Evolutionary conservation across 1,140 invertebrate genomes (phyloP).

Genomic region (Doryteuthis pealeii): DNA sequence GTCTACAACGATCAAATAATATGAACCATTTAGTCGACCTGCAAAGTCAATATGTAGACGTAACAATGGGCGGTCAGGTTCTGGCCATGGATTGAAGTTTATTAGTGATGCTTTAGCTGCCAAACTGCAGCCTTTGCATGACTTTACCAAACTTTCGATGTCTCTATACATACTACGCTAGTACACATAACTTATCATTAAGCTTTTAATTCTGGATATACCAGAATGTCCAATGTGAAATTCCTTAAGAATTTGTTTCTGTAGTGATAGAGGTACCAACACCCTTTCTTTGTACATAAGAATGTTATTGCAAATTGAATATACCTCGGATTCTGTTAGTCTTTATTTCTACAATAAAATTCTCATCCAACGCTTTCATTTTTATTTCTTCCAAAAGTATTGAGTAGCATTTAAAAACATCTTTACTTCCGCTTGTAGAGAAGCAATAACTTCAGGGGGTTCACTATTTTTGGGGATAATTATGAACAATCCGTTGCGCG

Average conservation of each 20-base stretch:
- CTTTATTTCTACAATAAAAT: slow-evolving; percentile 3
- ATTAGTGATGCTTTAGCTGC: slow-evolving; percentile 24
- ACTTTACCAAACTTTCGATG: slow-evolving; percentile 56
- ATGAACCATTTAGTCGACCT: slow-evolving; percentile 21
- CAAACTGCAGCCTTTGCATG: slow-evolving; percentile 55
- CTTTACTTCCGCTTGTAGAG: slow-evolving; percentile 9
- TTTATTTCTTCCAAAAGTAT: slow-evolving; percentile 13
- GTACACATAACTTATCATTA: slow-evolving; percentile 63
- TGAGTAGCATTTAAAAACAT: slow-evolving; percentile 2
- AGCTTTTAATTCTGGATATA: slow-evolving; percentile 64
- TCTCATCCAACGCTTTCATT: slow-evolving; percentile 5
- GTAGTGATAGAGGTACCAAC: slow-evolving; percentile 58
- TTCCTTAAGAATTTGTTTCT: slow-evolving; percentile 49
- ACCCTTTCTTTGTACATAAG: slow-evolving; percentile 30
- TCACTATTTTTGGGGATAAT: slow-evolving; percentile 13
- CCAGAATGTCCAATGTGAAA: slow-evolving; percentile 63
- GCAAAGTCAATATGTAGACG: slow-evolving; percentile 38
- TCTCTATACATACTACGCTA: slow-evolving; percentile 62
- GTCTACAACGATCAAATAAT: too few relatives aligned
- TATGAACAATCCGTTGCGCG: slow-evolving; percentile 32
- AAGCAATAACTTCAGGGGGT: background rate
- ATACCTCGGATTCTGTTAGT: slow-evolving; percentile 3
- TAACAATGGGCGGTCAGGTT: slow-evolving; percentile 23
- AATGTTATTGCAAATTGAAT: slow-evolving; percentile 5
- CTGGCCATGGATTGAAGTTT: slow-evolving; percentile 32